Conservation (phyloP, 1,140 invertebrate genomes). For the Hycleus cichorii region DNA sequence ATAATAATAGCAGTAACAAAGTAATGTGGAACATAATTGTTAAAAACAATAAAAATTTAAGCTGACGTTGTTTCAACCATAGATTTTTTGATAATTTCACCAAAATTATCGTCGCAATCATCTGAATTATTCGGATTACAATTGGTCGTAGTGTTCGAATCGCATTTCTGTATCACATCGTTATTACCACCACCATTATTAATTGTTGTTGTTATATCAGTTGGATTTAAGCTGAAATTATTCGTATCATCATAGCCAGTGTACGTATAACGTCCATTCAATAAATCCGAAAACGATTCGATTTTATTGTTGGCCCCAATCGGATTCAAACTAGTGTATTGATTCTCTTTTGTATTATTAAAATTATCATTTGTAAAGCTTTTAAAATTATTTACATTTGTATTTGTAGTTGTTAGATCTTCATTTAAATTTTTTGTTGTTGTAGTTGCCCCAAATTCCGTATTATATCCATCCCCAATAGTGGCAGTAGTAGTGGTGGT, state of each 20-base stretch:
- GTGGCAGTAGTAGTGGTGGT: too few species aligned
- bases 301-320: constrained; percentile 56
- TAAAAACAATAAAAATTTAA: constrained; percentile 41
- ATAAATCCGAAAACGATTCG: constrained; percentile 61
- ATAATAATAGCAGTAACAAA: constrained; percentile 28
- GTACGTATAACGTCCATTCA: constrained; percentile 52
- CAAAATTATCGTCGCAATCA: constrained; percentile 70
- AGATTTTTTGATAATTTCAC: constrained; percentile 87
- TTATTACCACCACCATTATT: background rate
- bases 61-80: constrained; percentile 85
- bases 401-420: constrained; percentile 35
- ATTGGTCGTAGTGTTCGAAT: constrained; percentile 5
- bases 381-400: constrained; percentile 22
- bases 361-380: constrained; percentile 15
- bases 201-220: background rate
- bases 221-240: constrained; percentile 22
- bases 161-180: constrained; percentile 1
- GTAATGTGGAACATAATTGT: constrained; percentile 37
- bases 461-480: constrained; percentile 4
- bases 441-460: constrained; percentile 13
- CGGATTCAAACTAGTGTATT: constrained; percentile 51
- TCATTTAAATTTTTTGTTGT: constrained; percentile 10
- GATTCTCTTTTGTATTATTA: constrained; percentile 37
- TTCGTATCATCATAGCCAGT: constrained; percentile 31
- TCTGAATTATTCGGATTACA: constrained; percentile 33